Percentiles rank a stretch among this genome's conserved stretches.
phyloP scores from a whole-genome alignment of 1,140 invertebrate genomes.

The Drosophila repletoides region DNA sequence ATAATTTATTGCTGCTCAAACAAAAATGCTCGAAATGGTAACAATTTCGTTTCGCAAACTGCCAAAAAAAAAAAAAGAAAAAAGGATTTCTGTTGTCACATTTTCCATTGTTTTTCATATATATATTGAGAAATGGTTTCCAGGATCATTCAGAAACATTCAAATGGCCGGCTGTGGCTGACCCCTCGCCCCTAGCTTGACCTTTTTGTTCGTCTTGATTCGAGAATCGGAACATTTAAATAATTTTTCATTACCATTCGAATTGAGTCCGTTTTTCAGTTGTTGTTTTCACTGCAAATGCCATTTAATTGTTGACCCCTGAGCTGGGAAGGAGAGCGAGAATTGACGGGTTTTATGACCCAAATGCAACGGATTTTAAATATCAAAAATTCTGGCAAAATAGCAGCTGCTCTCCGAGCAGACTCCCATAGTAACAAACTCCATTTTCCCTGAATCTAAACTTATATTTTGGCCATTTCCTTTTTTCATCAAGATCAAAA shows the following conservation, averaged over 20 bases:
- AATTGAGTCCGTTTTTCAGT: conserved; percentile 12
- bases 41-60: conserved; percentile 47
- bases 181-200: conserved; percentile 58
- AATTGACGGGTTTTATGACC: conserved; percentile 4
- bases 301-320: conserved; percentile 77
- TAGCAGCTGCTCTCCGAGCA: conserved; percentile 24
- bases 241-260: conserved; percentile 65
- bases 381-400: conserved; percentile 13
- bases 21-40: conserved; percentile 56
- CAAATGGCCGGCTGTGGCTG: conserved; percentile 43
- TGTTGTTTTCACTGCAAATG: conserved; percentile 74
- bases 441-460: no score
- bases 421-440: no score
- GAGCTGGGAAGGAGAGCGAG: no score
- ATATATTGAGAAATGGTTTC: conserved; percentile 64
- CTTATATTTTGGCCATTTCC: background rate
- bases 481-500: conserved; percentile 23
- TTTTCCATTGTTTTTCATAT: conserved; percentile 69
- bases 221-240: conserved; percentile 58
- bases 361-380: conserved; percentile 58
- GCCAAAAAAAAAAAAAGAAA: conserved; percentile 23
- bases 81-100: conserved; percentile 55
- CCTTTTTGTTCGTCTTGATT: conserved; percentile 69
- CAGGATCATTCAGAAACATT: conserved; percentile 36
- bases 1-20: conserved; percentile 67